phyloP scores from a whole-genome alignment of 2,113 vertebrate genomes.

The Xiphophorus maculatus region DNA sequence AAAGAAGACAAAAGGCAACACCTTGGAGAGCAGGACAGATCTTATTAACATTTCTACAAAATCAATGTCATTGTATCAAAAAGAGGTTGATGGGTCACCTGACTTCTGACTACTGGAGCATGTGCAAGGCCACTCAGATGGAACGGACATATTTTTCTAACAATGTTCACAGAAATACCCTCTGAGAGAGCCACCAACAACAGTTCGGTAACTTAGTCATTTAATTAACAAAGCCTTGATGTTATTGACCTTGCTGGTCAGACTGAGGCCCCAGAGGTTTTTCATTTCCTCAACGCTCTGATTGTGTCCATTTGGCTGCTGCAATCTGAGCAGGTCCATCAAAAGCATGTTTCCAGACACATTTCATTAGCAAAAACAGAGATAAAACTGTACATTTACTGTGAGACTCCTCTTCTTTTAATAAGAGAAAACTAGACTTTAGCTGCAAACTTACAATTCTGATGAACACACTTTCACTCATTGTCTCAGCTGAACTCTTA shows the following conservation, averaged over 20 bases:
- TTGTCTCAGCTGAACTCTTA: not conserved
- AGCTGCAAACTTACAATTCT: not conserved
- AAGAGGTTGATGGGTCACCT: not conserved
- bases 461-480: not conserved
- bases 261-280: constrained; percentile 40
- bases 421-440: not conserved
- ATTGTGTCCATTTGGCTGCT: constrained; percentile 32
- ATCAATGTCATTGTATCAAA: not conserved
- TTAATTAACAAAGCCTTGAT: constrained; percentile 58
- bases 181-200: constrained; percentile 6
- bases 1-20: too few relatives aligned
- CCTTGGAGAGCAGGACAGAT: too few relatives aligned
- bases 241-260: constrained; percentile 52
- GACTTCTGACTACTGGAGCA: not conserved
- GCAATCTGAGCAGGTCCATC: constrained; percentile 28
- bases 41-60: not conserved
- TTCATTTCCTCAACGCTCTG: constrained; percentile 42
- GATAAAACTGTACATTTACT: not conserved
- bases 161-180: constrained; percentile 18
- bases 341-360: constrained; percentile 5
- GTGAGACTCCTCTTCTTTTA: not conserved
- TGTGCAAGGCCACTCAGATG: not conserved
- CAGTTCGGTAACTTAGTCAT: constrained; percentile 33
- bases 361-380: constrained; percentile 10
- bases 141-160: constrained; percentile 9